Base-by-base conservation (phyloP, 1,140 invertebrate species). In the Sweltsa coloradensis region DNA sequence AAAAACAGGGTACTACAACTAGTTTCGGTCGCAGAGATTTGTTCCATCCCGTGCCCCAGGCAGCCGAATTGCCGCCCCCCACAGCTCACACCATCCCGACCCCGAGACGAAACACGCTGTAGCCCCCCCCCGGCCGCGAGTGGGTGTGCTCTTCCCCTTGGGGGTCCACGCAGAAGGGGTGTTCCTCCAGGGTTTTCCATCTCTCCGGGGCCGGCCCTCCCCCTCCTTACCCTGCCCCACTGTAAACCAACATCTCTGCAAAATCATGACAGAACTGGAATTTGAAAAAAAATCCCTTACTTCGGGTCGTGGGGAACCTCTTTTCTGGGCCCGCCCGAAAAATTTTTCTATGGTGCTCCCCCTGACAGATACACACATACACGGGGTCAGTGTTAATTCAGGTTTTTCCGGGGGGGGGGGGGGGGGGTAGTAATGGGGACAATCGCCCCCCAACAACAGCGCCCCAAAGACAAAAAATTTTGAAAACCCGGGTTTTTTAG, bases 61-160 rank as follows among this genome's bases (percentile, higher is more conserved):
- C 75, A 78, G 27, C 78, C 75, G 47, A 65, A 66, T 3, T 67
- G 61, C 19, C 79, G 79, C 63, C 78, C 73, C 1, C 85, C 84
- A 64, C 81, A 85, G 34, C 77, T 79, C 57, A 85, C 0, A 85
- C 61, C 26, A 82, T 74, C 13, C 85, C 84, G 49, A 76, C 74
- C 53, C 82, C 74, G 48, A 74, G 79, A 13, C 77, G 68, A 58
- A 87, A 81, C 18, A 85, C 61, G 54, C 76, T 73, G 55, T 75
- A 77, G 3, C 68, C 68, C 41, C 74, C 67, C 2, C 76, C 76
- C 29, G 73, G 75, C 49, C 63, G 66, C 16, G 73, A 71, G 46
- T 5, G 36, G 4, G 36, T 67, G 41, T 81, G 71, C 26, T 72
- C 72, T 57, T 81, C 78, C 41, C 71, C 73, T 47, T 69, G 70